Base-by-base conservation (phyloP, 2,888 invertebrate genomes). In the Pasiphila rectangulata region DNA sequence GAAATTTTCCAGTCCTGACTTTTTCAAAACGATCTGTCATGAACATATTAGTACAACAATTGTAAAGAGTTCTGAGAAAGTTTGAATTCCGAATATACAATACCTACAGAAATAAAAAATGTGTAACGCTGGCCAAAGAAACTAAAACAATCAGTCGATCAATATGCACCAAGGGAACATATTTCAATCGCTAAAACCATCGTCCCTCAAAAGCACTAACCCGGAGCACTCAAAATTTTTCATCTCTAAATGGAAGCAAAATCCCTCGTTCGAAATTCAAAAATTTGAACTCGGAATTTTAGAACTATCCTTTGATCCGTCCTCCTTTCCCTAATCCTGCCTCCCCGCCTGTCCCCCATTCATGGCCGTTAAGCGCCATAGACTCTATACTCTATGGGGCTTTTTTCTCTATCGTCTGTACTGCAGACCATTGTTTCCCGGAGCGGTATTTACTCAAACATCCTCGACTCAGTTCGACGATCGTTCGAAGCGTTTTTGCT, bases 401-500 rank as follows among this genome's bases (percentile, higher is more conserved):
- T 21, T 19, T 19, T 19, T 21, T 7, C 21, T 4, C 21, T 6
- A 5, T 2, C 7, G 6, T 10, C 9, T 3, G 10, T n/a, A n/a
- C n/a, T n/a, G n/a, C n/a, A n/a, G n/a, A 38, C 24, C 39, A 46
- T 46, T 46, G 38, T 43, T 48, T 34, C 23, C 42, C 34, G 21
- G 37, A 34, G 49, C 51, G 57, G 61, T 71, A 70, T 74, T 75
- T 73, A 67, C 63, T 65, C 67, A 66, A 69, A 72, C 70, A 69
- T 69, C 64, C 59, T 55, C 57, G 56, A 64, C 58, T 56, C 57
- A 55, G 64, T 72, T 75, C 70, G 74, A 38, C 66, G 63, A 69
- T 63, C 68, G 66, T 63, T 64, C 58, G 63, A 58, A 69, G 61
- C 68, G 68, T 71, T 73, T 74, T 68, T 69, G 67, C 74, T 59